phyloP scores from a whole-genome alignment of 2,888 invertebrate genomes.

The Sphinx pinastri region DNA sequence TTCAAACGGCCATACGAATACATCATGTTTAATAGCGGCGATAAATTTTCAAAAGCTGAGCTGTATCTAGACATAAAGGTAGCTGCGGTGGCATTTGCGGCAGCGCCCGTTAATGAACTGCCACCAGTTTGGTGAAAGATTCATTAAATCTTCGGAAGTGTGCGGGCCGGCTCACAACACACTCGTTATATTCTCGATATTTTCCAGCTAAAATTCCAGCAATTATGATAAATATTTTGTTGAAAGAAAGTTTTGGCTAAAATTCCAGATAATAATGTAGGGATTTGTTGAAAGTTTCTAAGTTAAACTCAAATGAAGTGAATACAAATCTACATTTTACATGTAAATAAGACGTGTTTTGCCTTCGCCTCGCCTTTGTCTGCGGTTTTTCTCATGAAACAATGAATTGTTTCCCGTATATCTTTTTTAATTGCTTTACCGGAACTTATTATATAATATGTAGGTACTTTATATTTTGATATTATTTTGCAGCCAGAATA shows the following conservation, averaged over 20 bases:
- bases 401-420: neutral
- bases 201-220: slow-evolving; percentile 30
- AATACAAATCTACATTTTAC: slow-evolving; percentile 3
- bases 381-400: neutral
- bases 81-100: slow-evolving; percentile 44
- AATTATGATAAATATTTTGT: neutral
- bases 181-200: slow-evolving; percentile 47
- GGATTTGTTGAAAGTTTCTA: neutral
- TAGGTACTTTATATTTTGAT: no score
- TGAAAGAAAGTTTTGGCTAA: neutral
- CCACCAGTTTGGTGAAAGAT: slow-evolving; percentile 47
- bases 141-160: slow-evolving; percentile 68
- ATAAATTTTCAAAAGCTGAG: slow-evolving; percentile 6
- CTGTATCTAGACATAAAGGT: neutral
- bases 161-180: slow-evolving; percentile 45
- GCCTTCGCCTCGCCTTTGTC: neutral
- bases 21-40: neutral
- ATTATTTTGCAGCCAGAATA: no score
- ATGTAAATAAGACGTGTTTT: slow-evolving; percentile 13
- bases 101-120: slow-evolving; percentile 58
- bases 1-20: slow-evolving; percentile 1
- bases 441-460: neutral
- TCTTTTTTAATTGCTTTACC: neutral
- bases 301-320: neutral
- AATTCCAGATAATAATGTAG: neutral